These are phyloP conservation scores for Plebejus melissa DNA, from an alignment of 2,888 invertebrate genomes.

Conservation along the genomic window DNA sequence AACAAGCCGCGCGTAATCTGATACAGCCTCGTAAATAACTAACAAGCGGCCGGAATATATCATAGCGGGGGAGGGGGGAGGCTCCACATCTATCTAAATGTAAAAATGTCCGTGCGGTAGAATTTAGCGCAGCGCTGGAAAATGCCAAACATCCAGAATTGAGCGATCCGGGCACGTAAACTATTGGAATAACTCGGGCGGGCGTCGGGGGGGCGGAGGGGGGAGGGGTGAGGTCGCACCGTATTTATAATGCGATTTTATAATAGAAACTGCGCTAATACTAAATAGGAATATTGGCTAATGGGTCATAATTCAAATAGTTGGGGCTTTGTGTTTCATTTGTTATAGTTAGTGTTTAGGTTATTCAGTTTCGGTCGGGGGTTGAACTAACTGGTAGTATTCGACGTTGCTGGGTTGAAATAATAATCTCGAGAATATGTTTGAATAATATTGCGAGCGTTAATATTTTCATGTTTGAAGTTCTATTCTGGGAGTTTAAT, in stretches of 20 bases:
- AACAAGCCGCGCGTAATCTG: not conserved
- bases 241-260: not conserved
- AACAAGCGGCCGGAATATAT: slow-evolving; percentile 1
- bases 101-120: slow-evolving; percentile 28
- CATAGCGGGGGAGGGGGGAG: not conserved
- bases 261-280: not conserved
- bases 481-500: not conserved
- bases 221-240: not conserved
- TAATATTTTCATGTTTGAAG: not conserved
- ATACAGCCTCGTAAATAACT: slow-evolving; percentile 3
- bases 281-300: not conserved
- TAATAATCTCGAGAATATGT: not conserved
- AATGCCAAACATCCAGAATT: slow-evolving; percentile 29
- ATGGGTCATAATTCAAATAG: slow-evolving; percentile 5
- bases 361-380: not conserved
- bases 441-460: not conserved
- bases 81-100: slow-evolving; percentile 26
- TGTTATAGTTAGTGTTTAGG: slow-evolving; percentile 11
- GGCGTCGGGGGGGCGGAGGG: not conserved
- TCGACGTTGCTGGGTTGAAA: not conserved
- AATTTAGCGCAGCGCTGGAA: slow-evolving; percentile 28
- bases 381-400: not conserved
- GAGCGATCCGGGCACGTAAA: slow-evolving; percentile 34
- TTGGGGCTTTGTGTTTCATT: not conserved
- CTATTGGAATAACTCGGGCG: slow-evolving; percentile 32